Evolutionary conservation across 2,888 invertebrate species (phyloP).

Genomic region (Idaea biselata): DNA sequence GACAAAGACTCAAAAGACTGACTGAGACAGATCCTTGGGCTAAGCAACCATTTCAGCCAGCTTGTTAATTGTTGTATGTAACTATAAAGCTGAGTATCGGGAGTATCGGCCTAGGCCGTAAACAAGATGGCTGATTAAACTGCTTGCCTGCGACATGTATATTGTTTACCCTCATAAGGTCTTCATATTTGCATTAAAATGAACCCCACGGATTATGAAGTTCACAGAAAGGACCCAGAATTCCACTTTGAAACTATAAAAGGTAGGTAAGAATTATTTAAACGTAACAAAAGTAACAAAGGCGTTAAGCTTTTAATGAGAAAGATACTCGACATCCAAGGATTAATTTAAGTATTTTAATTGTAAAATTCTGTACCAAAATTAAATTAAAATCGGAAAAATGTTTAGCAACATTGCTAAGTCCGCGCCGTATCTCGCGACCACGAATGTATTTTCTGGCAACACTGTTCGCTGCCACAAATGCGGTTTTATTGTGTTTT

Average conservation of each 20-base stretch:
- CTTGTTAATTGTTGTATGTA: too few relatives aligned
- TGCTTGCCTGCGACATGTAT: not conserved
- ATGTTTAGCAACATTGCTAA: conserved; percentile 10
- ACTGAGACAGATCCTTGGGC: too few relatives aligned
- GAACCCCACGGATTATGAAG: not conserved
- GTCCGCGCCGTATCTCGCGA: conserved; percentile 12
- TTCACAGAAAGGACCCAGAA: not conserved
- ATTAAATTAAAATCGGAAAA: conserved; percentile 11
- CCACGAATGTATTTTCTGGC: conserved; percentile 22
- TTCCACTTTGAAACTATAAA: conserved; percentile 5
- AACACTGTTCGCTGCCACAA: conserved; percentile 27
- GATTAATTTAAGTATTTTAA: conserved; percentile 19
- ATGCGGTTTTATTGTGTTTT: conserved; percentile 43
- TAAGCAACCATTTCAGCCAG: too few relatives aligned
- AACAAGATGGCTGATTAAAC: not conserved
- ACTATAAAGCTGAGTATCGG: too few relatives aligned
- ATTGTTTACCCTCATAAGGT: not conserved
- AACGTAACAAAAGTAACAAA: conserved; percentile 7
- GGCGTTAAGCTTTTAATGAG: conserved; percentile 7
- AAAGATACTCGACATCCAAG: conserved; percentile 14
- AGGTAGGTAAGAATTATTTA: conserved; percentile 8
- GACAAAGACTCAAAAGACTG: too few relatives aligned
- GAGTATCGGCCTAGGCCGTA: too few relatives aligned
- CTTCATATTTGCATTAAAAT: not conserved
- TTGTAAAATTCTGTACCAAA: conserved; percentile 14